These are phyloP conservation scores for Tilapia sparmanii DNA, from an alignment of 2,113 vertebrate species.

Conservation along the genomic window DNA sequence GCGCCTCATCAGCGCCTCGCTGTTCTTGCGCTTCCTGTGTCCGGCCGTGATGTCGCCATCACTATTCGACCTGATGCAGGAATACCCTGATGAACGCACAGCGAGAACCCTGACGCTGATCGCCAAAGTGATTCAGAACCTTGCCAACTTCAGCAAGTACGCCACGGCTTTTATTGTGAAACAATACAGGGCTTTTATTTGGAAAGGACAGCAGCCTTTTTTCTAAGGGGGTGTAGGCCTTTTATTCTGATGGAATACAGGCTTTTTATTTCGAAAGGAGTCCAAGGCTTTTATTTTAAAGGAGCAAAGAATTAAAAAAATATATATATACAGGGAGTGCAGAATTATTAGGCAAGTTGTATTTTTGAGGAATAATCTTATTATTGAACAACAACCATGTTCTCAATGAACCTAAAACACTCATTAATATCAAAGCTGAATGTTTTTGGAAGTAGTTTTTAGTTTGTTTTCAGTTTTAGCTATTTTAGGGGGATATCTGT, in stretches of 20 bases:
- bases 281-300: neutral
- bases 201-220: neutral
- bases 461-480: no score
- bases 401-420: no score
- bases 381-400: no score
- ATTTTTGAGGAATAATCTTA: no score
- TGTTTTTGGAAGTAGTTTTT: no score
- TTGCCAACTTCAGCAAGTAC: conserved; percentile 98
- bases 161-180: conserved; percentile 1
- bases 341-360: no score
- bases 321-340: no score
- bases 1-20: conserved; percentile 91
- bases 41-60: conserved; percentile 97
- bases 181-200: neutral
- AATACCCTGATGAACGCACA: conserved; percentile 92
- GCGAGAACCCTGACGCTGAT: conserved; percentile 94
- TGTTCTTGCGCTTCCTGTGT: conserved; percentile 98
- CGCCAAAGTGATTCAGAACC: conserved; percentile 97
- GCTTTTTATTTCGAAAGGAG: neutral
- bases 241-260: neutral
- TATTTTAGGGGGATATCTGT: no score
- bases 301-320: neutral
- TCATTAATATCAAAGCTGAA: no score
- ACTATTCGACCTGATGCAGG: conserved; percentile 91
- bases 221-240: neutral